Evolutionary conservation across 2,888 invertebrate species (phyloP).

Genomic region (Lomographa bimaculata): DNA sequence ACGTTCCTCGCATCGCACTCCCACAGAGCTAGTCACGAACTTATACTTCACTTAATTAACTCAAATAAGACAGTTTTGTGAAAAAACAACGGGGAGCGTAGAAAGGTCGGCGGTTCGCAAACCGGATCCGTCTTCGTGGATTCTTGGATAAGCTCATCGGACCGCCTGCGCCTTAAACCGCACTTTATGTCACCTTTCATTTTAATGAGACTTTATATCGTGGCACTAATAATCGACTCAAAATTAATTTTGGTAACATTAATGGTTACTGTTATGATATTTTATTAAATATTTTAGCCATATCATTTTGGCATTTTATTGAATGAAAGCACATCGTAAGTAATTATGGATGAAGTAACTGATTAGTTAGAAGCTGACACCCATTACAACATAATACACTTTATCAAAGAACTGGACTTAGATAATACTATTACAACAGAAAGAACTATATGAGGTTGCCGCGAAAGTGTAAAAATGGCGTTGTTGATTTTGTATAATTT

Average conservation of each 20-base stretch:
- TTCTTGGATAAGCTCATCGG: constrained; percentile 38
- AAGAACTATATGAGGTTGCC: too few relatives aligned
- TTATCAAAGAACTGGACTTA: too few relatives aligned
- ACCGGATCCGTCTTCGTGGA: constrained; percentile 73
- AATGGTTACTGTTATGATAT: too few relatives aligned
- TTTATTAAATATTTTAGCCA: too few relatives aligned
- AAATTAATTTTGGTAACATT: constrained; percentile 43
- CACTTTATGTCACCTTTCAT: constrained; percentile 70
- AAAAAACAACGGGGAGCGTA: constrained; percentile 62
- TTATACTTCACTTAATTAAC: constrained; percentile 83
- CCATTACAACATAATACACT: too few relatives aligned
- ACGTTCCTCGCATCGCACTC: constrained; percentile 60
- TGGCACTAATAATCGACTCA: constrained; percentile 49
- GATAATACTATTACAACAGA: too few relatives aligned
- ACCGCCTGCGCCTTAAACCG: constrained; percentile 52
- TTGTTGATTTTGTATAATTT: too few relatives aligned
- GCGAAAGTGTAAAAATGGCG: too few relatives aligned
- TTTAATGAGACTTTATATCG: constrained; percentile 65
- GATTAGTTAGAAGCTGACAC: too few relatives aligned
- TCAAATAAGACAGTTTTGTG: constrained; percentile 80
- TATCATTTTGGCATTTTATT: too few relatives aligned
- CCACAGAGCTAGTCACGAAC: constrained; percentile 80
- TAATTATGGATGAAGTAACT: too few relatives aligned
- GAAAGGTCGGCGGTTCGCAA: constrained; percentile 64
- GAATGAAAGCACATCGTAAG: too few relatives aligned